A percentile compares a stretch with the other conserved stretches of the same genome.
Evolutionary conservation across 2,888 invertebrate species (phyloP).

Genomic region (Netelia inedita): DNA sequence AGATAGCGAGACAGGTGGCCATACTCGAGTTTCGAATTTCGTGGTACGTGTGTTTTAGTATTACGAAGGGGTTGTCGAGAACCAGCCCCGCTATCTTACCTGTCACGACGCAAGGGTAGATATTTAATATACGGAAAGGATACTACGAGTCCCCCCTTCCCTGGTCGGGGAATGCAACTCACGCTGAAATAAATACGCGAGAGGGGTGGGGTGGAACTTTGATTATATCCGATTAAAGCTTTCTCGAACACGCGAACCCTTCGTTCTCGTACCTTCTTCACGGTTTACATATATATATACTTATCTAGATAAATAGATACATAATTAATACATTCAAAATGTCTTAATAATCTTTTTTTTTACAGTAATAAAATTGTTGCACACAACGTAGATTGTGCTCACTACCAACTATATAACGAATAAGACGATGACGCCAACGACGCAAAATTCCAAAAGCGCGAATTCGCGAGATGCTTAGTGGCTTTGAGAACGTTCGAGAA

Average conservation of each 20-base stretch:
- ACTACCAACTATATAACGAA: background rate
- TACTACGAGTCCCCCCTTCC: slow-evolving; percentile 37
- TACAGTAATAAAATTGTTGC: background rate
- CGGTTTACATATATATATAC: background rate
- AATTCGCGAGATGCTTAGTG: slow-evolving; percentile 64
- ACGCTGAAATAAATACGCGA: slow-evolving; percentile 68
- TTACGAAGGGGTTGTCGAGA: background rate
- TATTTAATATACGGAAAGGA: slow-evolving; percentile 70
- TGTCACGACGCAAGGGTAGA: slow-evolving; percentile 54
- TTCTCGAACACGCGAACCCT: slow-evolving; percentile 8
- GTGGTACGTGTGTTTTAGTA: background rate
- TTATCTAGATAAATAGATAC: background rate
- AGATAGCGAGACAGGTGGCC: background rate
- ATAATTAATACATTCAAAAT: background rate
- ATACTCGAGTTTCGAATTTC: background rate
- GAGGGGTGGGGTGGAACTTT: slow-evolving; percentile 30
- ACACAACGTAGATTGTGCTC: background rate
- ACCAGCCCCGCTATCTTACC: slow-evolving; percentile 16
- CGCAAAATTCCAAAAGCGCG: slow-evolving; percentile 53
- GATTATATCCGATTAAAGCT: slow-evolving; percentile 46
- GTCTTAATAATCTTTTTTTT: background rate
- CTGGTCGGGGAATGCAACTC: slow-evolving; percentile 66
- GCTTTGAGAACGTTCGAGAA: slow-evolving; percentile 71
- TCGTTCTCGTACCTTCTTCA: background rate
- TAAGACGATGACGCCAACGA: background rate